Evolutionary conservation across 2,113 vertebrate species (phyloP).

Genomic region (Chaetura pelagica): DNA sequence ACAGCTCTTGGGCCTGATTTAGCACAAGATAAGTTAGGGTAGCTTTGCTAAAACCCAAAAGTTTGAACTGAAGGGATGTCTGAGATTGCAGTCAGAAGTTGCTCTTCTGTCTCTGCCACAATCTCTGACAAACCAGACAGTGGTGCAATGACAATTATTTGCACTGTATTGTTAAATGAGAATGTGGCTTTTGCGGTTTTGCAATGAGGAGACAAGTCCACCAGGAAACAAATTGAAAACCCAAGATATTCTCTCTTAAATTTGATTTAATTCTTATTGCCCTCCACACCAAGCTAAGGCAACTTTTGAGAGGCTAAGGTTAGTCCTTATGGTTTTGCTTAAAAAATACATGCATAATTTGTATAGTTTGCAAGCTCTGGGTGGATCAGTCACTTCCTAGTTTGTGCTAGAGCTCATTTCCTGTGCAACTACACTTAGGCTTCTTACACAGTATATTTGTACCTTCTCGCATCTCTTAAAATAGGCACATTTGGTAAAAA

Average conservation of each 20-base stretch:
- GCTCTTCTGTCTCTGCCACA: constrained; percentile 5
- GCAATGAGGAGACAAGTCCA: constrained; percentile 3
- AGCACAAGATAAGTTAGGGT: neutral
- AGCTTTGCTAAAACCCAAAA: constrained; percentile 14
- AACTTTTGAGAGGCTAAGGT: neutral
- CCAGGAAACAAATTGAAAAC: neutral
- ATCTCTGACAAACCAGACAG: constrained; percentile 12
- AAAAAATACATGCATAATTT: neutral
- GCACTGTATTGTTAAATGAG: neutral
- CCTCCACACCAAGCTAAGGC: neutral
- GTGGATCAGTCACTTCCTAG: neutral
- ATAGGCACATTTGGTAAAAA: neutral
- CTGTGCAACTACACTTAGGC: neutral
- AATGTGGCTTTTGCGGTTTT: constrained; percentile 9
- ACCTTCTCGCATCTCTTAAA: neutral
- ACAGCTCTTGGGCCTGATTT: neutral
- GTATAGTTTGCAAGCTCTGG: neutral
- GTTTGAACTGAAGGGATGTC: constrained; percentile 27
- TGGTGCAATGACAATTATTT: constrained; percentile 19
- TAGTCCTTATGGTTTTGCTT: neutral
- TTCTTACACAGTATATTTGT: neutral
- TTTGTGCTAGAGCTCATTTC: neutral
- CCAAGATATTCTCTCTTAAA: neutral
- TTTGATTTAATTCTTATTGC: neutral
- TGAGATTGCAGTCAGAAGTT: constrained; percentile 21